phyloP scores from a whole-genome alignment of 2,113 vertebrate genomes.

The Anser brachyrhynchus region DNA sequence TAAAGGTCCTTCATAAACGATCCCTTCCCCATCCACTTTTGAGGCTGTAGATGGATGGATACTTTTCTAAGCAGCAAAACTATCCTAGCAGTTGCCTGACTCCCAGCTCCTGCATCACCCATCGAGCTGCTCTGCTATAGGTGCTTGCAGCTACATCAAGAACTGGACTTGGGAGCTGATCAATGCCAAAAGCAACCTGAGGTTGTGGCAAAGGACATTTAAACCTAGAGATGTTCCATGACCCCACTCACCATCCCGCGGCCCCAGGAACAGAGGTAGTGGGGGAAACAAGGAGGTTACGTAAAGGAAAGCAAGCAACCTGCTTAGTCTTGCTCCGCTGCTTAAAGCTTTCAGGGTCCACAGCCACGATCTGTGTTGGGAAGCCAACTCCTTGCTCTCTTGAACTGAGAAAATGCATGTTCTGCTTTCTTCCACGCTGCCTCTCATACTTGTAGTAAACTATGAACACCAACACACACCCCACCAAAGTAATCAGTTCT shows the following conservation, averaged over 20 bases:
- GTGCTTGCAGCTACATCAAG: not conserved
- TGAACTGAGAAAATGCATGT: not conserved
- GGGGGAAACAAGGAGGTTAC: not conserved
- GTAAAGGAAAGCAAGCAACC: not conserved
- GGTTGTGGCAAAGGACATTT: not conserved
- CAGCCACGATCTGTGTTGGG: not conserved
- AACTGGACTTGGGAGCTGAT: not conserved
- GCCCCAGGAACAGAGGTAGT: too few relatives aligned
- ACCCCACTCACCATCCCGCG: not conserved
- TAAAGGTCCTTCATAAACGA: not conserved
- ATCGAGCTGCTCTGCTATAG: fast-evolving
- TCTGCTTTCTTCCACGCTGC: not conserved
- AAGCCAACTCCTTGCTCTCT: not conserved
- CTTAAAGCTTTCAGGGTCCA: not conserved
- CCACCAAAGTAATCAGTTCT: not conserved
- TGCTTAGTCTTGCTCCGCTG: not conserved
- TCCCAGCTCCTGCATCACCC: not conserved
- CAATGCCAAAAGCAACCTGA: not conserved
- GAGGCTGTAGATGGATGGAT: not conserved
- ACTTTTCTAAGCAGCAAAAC: not conserved
- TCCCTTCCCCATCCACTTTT: not conserved
- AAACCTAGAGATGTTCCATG: not conserved
- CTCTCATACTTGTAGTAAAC: not conserved
- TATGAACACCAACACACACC: not conserved
- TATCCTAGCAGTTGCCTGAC: not conserved